Evolutionary conservation across 2,888 invertebrate genomes (phyloP).

Genomic region (Hedya salicella): DNA sequence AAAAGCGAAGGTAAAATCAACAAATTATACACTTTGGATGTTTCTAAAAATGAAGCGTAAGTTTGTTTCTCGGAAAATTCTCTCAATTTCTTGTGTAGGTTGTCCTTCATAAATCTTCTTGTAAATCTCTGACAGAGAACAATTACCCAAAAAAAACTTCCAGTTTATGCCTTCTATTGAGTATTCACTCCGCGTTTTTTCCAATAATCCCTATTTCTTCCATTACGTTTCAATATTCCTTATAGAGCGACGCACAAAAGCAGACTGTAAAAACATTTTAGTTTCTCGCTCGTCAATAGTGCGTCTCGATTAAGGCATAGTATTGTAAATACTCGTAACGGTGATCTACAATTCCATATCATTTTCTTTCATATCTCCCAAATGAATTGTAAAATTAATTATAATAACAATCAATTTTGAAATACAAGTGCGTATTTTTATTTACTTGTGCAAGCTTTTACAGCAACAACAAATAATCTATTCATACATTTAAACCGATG

Average conservation of each 20-base stretch:
- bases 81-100: conserved; percentile 56
- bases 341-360: no score
- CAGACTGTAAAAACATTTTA: conserved; percentile 47
- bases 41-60: conserved; percentile 62
- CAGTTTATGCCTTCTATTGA: conserved; percentile 54
- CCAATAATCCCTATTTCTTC: conserved; percentile 62
- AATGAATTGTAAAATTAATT: no score
- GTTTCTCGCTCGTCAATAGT: conserved; percentile 1
- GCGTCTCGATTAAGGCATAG: background rate
- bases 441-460: no score
- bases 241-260: conserved; percentile 49
- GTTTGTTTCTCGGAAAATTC: conserved; percentile 55
- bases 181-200: conserved; percentile 57
- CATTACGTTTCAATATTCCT: conserved; percentile 41
- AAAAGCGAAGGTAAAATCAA: conserved; percentile 40
- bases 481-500: no score
- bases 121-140: conserved; percentile 61
- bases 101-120: conserved; percentile 62
- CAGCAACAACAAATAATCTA: no score
- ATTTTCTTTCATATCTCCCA: no score
- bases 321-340: background rate
- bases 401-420: no score
- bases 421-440: no score
- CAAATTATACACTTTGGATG: conserved; percentile 64
- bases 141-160: conserved; percentile 58